Base-by-base conservation (phyloP, 2,888 invertebrate genomes). In the Lottia gigantea region DNA sequence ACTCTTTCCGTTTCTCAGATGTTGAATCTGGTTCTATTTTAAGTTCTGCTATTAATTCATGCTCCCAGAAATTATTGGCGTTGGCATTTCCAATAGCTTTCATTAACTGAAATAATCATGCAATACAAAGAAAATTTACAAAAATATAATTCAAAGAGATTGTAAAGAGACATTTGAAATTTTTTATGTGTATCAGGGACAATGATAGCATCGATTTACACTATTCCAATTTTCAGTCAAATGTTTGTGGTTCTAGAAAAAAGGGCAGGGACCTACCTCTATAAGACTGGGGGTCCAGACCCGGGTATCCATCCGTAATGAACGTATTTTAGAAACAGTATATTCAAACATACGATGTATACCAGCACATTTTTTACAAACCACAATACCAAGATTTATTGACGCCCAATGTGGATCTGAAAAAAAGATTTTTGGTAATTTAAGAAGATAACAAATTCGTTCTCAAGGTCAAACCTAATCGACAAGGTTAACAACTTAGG, bases 371-470 rank as follows among this genome's bases (percentile, higher is more conserved):
- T 97, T 96, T 67, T 96, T 94, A 89, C 98, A 98, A 69, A 98
- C 90, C 76, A 97, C 90, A 83, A 98, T 93, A 46, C 96, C 97
- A 79, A 96, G 93, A 90, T 98, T 98, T 71, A 98, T 92, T 8
- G 97, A 95, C 62, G 97, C 97, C 98, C 98, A 98, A 82, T 94
- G 93, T 65, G 97, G 95, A 92, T 96, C 97, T 95, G 88, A 76
- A 79, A 71, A 62, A 67, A 61, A 66, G 31, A 62, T 45, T 2
- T 2, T 31, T 11, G 1, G 7, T 40, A 40, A 6, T 40, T 8
- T 40, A 40, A 1, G 7, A 8, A 8, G 8, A 40, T 8, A 40
- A 40, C 40, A 40, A 40, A 3, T 40, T 40, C 2, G 31, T 4
- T n/a, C 31, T 31, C 31, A 31, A 31, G 31, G 31, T 6, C 31